These are phyloP conservation scores for Spheniscus humboldti DNA, from an alignment of 2,797 vertebrate species.

Conservation along the genomic window DNA sequence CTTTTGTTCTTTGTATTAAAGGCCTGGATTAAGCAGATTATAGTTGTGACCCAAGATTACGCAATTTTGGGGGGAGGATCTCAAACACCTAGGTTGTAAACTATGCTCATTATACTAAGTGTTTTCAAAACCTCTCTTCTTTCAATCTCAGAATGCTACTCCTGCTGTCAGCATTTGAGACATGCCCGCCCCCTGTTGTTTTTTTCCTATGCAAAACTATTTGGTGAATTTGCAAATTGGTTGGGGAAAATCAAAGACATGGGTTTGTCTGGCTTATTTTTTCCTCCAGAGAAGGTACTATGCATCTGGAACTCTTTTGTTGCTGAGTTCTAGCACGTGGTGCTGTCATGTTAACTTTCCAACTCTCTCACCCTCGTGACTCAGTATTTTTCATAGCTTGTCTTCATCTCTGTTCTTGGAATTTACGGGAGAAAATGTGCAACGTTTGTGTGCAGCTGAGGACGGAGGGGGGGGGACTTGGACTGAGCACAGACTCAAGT, in stretches of 20 bases:
- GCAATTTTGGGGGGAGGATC: background rate
- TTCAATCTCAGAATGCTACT: background rate
- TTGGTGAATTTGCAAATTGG: background rate
- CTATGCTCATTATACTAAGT: rapidly evolving
- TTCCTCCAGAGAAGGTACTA: background rate
- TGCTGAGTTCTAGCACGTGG: background rate
- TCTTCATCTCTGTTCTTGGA: background rate
- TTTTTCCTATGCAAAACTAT: background rate
- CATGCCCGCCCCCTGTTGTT: rapidly evolving
- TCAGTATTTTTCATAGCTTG: background rate
- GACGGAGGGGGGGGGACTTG: background rate
- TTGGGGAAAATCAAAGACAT: background rate
- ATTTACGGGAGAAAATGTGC: background rate
- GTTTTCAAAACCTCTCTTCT: background rate
- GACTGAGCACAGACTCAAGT: background rate
- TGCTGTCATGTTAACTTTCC: background rate
- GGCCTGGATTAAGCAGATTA: background rate
- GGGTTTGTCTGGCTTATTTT: background rate
- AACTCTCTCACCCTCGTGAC: background rate
- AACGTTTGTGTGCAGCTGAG: background rate
- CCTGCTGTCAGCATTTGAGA: background rate
- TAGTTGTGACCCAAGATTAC: background rate
- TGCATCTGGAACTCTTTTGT: background rate
- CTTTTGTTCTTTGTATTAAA: background rate
- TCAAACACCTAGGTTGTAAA: background rate